Conservation (phyloP, 2,888 invertebrate genomes). For the Eupithecia tripunctaria region DNA sequence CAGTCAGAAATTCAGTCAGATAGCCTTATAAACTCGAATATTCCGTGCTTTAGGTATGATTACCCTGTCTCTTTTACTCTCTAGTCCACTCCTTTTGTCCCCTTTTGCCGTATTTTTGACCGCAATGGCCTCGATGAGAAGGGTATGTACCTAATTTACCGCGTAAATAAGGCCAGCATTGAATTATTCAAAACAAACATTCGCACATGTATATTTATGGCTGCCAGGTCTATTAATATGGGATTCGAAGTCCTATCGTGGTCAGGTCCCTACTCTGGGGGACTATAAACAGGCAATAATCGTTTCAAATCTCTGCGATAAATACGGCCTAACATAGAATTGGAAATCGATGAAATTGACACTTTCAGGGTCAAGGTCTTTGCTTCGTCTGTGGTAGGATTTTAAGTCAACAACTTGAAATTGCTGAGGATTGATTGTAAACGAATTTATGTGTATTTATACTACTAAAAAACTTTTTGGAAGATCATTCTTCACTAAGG, state of each 20-base stretch:
- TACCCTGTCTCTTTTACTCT: slow-evolving; percentile 24
- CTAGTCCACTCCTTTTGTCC: not conserved
- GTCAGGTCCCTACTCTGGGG: not conserved
- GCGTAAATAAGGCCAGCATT: slow-evolving; percentile 47
- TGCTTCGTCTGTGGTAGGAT: not conserved
- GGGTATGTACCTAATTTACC: slow-evolving; percentile 44
- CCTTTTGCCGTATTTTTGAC: slow-evolving; percentile 32
- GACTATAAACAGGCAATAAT: not conserved
- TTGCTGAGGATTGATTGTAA: not conserved
- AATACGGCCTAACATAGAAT: not conserved
- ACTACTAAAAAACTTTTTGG: not conserved
- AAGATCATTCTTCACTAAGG: not conserved
- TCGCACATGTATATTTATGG: slow-evolving; percentile 42
- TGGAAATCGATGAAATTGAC: not conserved
- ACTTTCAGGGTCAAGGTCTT: not conserved
- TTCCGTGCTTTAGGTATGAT: slow-evolving; percentile 22
- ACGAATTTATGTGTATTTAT: not conserved
- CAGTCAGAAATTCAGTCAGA: slow-evolving; percentile 6
- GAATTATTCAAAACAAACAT: slow-evolving; percentile 50
- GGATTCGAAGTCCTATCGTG: slow-evolving; percentile 2
- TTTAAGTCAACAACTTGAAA: not conserved
- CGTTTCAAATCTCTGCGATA: not conserved
- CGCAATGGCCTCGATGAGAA: slow-evolving; percentile 39
- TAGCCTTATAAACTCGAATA: slow-evolving; percentile 2
- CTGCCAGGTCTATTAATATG: slow-evolving; percentile 33